Conservation (phyloP, 2,888 invertebrate genomes). For the Drosophila prostipennis region DNA sequence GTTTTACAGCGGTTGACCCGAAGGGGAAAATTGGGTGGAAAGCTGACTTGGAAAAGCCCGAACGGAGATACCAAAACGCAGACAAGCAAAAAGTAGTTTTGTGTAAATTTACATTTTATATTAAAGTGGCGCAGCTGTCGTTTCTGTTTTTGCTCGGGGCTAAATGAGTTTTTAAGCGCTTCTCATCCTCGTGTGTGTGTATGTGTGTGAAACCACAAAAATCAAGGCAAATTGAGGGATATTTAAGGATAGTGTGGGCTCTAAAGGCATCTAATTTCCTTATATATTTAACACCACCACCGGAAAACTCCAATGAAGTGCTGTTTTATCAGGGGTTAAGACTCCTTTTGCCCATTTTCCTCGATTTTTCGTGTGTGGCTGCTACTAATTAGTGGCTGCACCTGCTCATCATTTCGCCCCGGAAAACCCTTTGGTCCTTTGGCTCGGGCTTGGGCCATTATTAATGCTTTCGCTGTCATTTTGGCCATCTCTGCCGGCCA, state of each 20-base stretch:
- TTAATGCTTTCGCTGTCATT: conserved; percentile 62
- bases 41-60: conserved; percentile 22
- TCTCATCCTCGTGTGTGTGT: conserved; percentile 16
- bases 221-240: conserved; percentile 60
- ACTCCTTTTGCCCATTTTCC: background rate
- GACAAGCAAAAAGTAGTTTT: conserved; percentile 50
- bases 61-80: conserved; percentile 7
- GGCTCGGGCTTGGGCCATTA: conserved; percentile 48
- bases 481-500: conserved; percentile 24
- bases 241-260: background rate
- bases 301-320: conserved; percentile 6
- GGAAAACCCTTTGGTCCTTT: conserved; percentile 15
- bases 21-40: background rate
- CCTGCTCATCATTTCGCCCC: conserved; percentile 31
- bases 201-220: conserved; percentile 54
- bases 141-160: conserved; percentile 36
- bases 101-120: conserved; percentile 64
- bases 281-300: background rate
- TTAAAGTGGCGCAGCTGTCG: conserved; percentile 55
- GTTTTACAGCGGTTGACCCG: conserved; percentile 39
- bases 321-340: conserved; percentile 1
- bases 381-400: conserved; percentile 58
- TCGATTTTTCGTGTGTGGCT: conserved; percentile 53
- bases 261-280: conserved; percentile 27
- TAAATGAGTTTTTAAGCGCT: conserved; percentile 69